A percentile compares a stretch with the other conserved stretches of the same genome.
These are phyloP conservation scores for Poecilia wingei DNA, from an alignment of 2,797 vertebrate genomes.

Conservation along the genomic window DNA sequence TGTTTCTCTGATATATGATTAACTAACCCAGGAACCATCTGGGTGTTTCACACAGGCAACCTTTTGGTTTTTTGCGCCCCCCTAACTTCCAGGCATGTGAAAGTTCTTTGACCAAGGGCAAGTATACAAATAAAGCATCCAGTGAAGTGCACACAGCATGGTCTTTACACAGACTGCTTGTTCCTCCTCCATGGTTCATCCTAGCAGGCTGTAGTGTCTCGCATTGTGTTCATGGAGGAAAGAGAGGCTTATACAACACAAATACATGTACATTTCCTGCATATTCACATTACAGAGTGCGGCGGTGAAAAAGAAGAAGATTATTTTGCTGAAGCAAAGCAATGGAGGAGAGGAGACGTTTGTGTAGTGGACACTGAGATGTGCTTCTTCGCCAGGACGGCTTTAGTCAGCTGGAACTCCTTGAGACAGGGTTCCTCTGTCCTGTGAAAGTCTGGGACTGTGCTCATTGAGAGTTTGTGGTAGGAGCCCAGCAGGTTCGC, in stretches of 20 bases:
- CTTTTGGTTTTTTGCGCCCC: background rate
- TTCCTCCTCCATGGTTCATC: constrained; percentile 16
- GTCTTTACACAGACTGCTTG: constrained; percentile 20
- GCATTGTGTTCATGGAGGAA: constrained; percentile 12
- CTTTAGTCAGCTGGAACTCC: constrained; percentile 30
- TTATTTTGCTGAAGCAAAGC: constrained; percentile 33
- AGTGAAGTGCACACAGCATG: constrained; percentile 65
- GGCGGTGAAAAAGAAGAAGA: constrained; percentile 15
- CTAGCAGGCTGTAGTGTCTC: constrained; percentile 13
- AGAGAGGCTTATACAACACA: constrained; percentile 23
- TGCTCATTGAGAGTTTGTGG: constrained; percentile 29
- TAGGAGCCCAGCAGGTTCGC: constrained; percentile 11
- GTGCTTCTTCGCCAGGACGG: constrained; percentile 11
- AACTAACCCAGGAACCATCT: constrained; percentile 2
- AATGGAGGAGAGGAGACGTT: background rate
- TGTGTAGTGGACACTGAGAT: constrained; percentile 1
- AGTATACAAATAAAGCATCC: constrained; percentile 63
- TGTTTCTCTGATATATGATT: constrained; percentile 29
- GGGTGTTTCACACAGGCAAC: constrained; percentile 31
- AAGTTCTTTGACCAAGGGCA: constrained; percentile 41
- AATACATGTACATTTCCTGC: constrained; percentile 41
- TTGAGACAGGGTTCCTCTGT: constrained; percentile 21
- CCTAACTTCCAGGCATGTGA: constrained; percentile 21
- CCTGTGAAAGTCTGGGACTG: constrained; percentile 31
- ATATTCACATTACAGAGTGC: constrained; percentile 54